Base-by-base conservation (phyloP, 30 jellyfish, hydroid and myxozoan species). In the Cassiopea xamachana region DNA sequence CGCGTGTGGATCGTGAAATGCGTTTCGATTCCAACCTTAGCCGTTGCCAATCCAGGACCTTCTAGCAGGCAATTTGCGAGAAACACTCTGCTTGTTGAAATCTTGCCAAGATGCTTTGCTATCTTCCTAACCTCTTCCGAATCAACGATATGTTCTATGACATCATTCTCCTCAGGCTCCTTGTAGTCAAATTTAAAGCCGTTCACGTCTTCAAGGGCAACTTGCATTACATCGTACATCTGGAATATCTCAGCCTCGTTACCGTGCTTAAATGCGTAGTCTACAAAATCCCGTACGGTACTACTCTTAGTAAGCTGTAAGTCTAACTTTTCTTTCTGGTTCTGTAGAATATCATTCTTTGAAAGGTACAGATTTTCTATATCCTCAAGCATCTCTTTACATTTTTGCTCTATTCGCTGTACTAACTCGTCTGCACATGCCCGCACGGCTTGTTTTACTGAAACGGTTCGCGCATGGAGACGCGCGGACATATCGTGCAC, bases 91-190 rank as follows among this genome's bases (percentile, higher is more conserved):
- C 98, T 91, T 27, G 99, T 84, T 39, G 98, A 87, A 5, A 95
- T 87, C 89, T 95, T 92, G 44, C 99, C 99, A 17, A 95, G 93
- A 81, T 95, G 92, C 70, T 88, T 69, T 19, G 99, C 99, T 14
- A 95, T 95, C 51, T 67, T 71, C 62, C 93, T 86, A 68, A 91
- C 94, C 49, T 88, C 97, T 7, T 87, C 73, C 48, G 73, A 13
- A 44, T 95, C 84, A 47, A 77, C 92, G 16, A 88, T 79, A 67
- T 95, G 98, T 70, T 95, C 99, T 17, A 95, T 95, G 97, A 95
- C 99, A 92, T 95, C 99, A 87, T 95, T 95, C 79, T 95, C 99
- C 79, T 90, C 98, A 47, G 99, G 99, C 91, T 95, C 99, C 67
- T 95, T 88, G 89, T 95, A 95, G 43, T 84, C 93, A 69, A 95